phyloP scores from a whole-genome alignment of 2,888 invertebrate genomes.

The Ptycholaimellus sp. region DNA sequence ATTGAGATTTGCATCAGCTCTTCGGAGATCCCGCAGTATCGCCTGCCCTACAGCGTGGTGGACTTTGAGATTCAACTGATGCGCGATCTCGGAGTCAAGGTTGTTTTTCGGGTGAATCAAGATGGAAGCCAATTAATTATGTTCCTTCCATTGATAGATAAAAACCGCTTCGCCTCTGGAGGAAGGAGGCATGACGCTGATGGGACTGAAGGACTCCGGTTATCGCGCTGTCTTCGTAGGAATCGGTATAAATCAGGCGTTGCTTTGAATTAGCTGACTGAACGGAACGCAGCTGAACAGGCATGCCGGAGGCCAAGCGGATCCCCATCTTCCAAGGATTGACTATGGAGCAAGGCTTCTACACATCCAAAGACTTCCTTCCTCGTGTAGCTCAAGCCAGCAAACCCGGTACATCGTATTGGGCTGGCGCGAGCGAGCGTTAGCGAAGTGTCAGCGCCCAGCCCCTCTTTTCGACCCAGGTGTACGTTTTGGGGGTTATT shows the following conservation, averaged over 20 bases:
- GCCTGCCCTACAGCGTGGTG: conserved; percentile 69
- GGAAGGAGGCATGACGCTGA: conserved; percentile 9
- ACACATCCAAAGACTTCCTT: conserved; percentile 73
- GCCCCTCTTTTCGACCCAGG: neutral
- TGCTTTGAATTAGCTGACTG: conserved; percentile 2
- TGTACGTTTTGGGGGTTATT: too few relatives aligned
- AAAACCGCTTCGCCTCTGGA: conserved; percentile 22
- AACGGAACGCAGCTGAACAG: too few relatives aligned
- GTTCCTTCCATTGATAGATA: too few relatives aligned
- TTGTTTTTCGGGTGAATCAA: too few relatives aligned
- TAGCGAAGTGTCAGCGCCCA: too few relatives aligned
- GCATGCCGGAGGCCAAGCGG: conserved; percentile 64
- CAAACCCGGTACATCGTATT: conserved; percentile 45
- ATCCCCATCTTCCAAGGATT: conserved; percentile 45
- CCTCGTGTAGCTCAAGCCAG: conserved; percentile 64
- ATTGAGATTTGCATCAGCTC: too few relatives aligned
- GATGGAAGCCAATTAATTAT: too few relatives aligned
- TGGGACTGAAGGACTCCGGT: neutral
- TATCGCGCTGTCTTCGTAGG: conserved; percentile 44
- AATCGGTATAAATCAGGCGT: conserved; percentile 26
- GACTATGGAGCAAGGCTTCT: conserved; percentile 54
- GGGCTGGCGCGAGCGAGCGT: too few relatives aligned
- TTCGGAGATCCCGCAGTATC: conserved; percentile 85
- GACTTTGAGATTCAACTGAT: conserved; percentile 73
- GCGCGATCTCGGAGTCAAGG: conserved; percentile 69